Evolutionary conservation across 2,797 vertebrate species (phyloP).

Genomic region (Craterocephalus amniculus): DNA sequence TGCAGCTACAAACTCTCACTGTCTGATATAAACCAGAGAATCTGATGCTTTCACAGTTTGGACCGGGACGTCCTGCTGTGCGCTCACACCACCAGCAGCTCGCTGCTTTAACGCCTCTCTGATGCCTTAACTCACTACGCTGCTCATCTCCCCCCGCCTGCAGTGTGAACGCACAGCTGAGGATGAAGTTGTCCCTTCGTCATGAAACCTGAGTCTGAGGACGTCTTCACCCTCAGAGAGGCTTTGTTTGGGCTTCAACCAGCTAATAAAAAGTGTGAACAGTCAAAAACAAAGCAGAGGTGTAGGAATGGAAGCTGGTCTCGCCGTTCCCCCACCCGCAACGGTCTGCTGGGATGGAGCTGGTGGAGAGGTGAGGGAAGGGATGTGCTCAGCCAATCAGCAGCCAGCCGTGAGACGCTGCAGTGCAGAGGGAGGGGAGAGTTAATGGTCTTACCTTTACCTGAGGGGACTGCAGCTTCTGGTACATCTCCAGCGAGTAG

Average conservation of each 20-base stretch:
- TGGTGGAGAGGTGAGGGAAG: neutral
- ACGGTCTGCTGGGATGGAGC: neutral
- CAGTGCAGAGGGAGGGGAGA: neutral
- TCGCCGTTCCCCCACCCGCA: neutral
- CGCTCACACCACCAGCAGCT: slow-evolving; percentile 30
- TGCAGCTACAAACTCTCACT: too few relatives aligned
- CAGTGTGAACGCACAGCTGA: too few relatives aligned
- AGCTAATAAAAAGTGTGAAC: too few relatives aligned
- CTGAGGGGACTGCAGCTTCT: slow-evolving; percentile 97
- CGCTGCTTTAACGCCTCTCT: neutral
- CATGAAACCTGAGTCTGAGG: too few relatives aligned
- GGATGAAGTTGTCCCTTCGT: too few relatives aligned
- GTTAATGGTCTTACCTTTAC: slow-evolving; percentile 88
- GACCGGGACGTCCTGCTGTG: neutral
- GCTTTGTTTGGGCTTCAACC: too few relatives aligned
- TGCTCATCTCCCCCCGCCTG: too few relatives aligned
- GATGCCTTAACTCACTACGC: too few relatives aligned
- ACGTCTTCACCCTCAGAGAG: too few relatives aligned
- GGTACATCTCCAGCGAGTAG: slow-evolving; percentile 96
- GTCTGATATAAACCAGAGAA: too few relatives aligned
- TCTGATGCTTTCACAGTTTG: too few relatives aligned
- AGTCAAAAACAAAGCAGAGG: neutral
- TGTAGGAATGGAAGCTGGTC: neutral
- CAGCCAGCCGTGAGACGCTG: slow-evolving; percentile 62
- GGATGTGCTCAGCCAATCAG: slow-evolving; percentile 54